Evolutionary conservation across 2,888 invertebrate species (phyloP).

Genomic region (Dryadula phaetusa): DNA sequence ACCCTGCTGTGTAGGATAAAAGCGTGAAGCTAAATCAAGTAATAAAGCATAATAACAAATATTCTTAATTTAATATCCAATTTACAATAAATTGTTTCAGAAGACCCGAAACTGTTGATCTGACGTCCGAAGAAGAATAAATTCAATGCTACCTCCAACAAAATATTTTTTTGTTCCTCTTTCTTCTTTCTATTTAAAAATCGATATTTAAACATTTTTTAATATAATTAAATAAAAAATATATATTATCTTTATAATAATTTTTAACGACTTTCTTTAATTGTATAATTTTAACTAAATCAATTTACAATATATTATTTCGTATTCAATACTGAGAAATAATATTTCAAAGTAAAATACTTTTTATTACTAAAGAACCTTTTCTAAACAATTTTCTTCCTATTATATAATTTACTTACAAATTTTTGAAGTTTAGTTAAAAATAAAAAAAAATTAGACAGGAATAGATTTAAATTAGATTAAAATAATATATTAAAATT

Average conservation of each 20-base stretch:
- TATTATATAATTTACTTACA: background rate
- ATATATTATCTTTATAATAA: background rate
- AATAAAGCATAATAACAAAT: too few relatives aligned
- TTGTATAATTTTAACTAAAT: too few relatives aligned
- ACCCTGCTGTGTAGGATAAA: too few relatives aligned
- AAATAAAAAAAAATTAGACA: background rate
- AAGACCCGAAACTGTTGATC: slow-evolving; percentile 19
- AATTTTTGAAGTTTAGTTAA: too few relatives aligned
- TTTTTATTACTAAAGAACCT: background rate
- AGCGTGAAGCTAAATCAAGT: too few relatives aligned
- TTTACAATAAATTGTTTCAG: too few relatives aligned
- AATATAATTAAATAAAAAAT: background rate
- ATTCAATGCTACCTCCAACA: background rate
- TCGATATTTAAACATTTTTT: background rate
- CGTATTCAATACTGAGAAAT: too few relatives aligned
- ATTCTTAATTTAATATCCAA: too few relatives aligned
- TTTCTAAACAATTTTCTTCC: background rate
- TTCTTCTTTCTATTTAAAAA: background rate
- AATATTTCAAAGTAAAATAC: background rate
- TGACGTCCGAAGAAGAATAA: slow-evolving; percentile 21
- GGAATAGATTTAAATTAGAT: slow-evolving; percentile 12
- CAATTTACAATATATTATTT: too few relatives aligned
- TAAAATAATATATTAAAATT: background rate
- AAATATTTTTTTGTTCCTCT: background rate
- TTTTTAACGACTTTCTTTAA: background rate